phyloP scores from a whole-genome alignment of 2,113 vertebrate species.

The Oreocharis arfaki region DNA sequence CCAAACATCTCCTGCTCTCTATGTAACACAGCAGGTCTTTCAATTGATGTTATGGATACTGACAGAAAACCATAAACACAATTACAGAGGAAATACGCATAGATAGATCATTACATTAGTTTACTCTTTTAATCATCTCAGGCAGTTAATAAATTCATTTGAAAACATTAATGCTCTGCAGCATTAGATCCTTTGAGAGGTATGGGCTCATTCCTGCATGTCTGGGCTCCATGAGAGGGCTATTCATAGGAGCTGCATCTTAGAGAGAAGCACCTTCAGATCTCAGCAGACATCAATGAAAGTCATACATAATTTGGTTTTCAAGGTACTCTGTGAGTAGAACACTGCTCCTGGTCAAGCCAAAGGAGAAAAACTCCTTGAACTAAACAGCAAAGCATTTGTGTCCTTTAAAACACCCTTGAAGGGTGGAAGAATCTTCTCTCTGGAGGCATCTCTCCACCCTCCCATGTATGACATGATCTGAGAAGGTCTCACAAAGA shows the following conservation, averaged over 20 bases:
- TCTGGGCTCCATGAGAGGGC: background rate
- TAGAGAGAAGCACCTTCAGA: background rate
- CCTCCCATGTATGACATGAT: background rate
- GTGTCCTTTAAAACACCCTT: background rate
- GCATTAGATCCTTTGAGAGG: background rate
- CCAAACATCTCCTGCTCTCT: background rate
- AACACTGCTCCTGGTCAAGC: background rate
- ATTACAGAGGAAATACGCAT: constrained; percentile 18
- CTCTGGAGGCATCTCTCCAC: background rate
- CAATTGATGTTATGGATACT: background rate
- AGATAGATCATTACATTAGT: background rate
- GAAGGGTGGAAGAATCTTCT: background rate
- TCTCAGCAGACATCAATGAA: background rate
- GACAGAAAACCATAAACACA: constrained; percentile 9
- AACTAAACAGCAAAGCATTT: background rate
- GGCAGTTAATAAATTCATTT: constrained; percentile 17
- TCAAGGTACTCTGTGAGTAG: background rate
- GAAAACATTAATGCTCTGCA: background rate
- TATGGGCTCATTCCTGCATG: background rate
- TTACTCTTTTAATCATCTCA: constrained; percentile 29
- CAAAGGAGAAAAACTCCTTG: background rate
- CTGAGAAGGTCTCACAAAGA: background rate
- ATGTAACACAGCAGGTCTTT: background rate
- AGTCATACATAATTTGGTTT: background rate
- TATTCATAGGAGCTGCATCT: background rate